A percentile compares a stretch with the other conserved stretches of the same genome.
These are phyloP conservation scores for Palloptera scutellata DNA, from an alignment of 2,888 invertebrate genomes.

Conservation along the genomic window DNA sequence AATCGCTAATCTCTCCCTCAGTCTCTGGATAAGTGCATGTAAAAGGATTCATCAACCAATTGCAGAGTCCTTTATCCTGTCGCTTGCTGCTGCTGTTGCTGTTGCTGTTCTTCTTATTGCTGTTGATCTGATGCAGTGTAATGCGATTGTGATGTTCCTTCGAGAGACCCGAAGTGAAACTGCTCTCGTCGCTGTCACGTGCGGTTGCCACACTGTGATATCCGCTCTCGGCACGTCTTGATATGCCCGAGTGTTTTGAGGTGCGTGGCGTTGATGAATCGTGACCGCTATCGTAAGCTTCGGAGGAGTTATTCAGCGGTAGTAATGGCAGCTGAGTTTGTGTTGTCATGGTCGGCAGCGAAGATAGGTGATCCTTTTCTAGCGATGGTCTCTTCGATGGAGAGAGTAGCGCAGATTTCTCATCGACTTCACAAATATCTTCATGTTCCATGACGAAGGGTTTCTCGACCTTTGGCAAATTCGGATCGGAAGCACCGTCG, in stretches of 20 bases:
- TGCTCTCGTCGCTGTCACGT: constrained; percentile 87
- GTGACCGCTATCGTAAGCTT: constrained; percentile 83
- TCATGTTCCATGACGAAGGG: constrained; percentile 54
- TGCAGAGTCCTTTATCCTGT: constrained; percentile 77
- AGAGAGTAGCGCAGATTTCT: constrained; percentile 56
- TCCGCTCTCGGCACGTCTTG: constrained; percentile 85
- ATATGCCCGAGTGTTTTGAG: constrained; percentile 82
- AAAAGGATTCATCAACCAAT: constrained; percentile 79
- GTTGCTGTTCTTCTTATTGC: constrained; percentile 65
- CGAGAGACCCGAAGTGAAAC: constrained; percentile 75
- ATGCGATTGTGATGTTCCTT: constrained; percentile 62
- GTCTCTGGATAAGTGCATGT: constrained; percentile 80
- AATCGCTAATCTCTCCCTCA: constrained; percentile 74
- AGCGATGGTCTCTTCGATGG: constrained; percentile 55
- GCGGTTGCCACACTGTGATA: constrained; percentile 84
- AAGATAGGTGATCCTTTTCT: constrained; percentile 47
- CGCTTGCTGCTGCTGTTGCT: constrained; percentile 73
- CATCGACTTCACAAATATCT: constrained; percentile 60
- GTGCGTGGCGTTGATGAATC: constrained; percentile 84
- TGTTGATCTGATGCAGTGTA: constrained; percentile 34
- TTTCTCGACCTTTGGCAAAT: constrained; percentile 68
- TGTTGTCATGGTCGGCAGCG: constrained; percentile 51
- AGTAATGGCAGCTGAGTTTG: constrained; percentile 62
- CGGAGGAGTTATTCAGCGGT: constrained; percentile 65
- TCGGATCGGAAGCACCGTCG: constrained; percentile 93